Base-by-base conservation (phyloP, 2,888 invertebrate species). In the Platynereis dumerilii region DNA sequence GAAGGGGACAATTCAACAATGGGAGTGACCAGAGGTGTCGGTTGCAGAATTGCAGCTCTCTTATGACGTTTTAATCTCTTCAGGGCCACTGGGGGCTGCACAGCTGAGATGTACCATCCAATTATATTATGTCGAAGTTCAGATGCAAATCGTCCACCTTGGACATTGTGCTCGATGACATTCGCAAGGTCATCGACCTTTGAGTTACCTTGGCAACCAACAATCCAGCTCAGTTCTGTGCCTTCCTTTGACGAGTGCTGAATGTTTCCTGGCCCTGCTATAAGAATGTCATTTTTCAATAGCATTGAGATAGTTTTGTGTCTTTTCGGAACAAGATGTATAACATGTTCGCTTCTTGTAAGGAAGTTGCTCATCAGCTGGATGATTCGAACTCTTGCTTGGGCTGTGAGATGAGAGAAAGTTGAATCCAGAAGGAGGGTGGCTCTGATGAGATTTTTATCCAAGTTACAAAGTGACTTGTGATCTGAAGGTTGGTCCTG, bases 301-400 rank as follows among this genome's bases (percentile, higher is more conserved):
- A 62, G 53, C 27, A 26, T 15, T 12, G 20, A 5, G n/a, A 62
- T 48, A 5, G 57, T 34, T 15, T 26, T 28, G 20, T 29, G 55
- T 20, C 26, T 44, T 24, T 24, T 24, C 10, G 56, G 56, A 2
- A 55, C 27, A 17, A 62, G 42, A n/a, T 10, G 2, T 42, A 65
- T 27, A 3, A 39, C 10, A 2, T 7, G 34, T 2, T 72, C 66
- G 44, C 69, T 72, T 48, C 72, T 73, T 26, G 74, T 67, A n/a
- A 75, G 56, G 27, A 75, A 75, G 10, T 66, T 59, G 0, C 73
- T 67, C 54, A 70, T 44, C 24, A 65, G 64, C 27, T 29, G 48
- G 1, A 74, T 2, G 12, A 74, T 34, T 1, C 54, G 15, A 12
- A 72, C 48, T 48, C 67, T 65, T 2, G 42, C 42, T 10, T 61